Conservation (phyloP, 2,888 invertebrate genomes). For the Galerucella nymphaeae region DNA sequence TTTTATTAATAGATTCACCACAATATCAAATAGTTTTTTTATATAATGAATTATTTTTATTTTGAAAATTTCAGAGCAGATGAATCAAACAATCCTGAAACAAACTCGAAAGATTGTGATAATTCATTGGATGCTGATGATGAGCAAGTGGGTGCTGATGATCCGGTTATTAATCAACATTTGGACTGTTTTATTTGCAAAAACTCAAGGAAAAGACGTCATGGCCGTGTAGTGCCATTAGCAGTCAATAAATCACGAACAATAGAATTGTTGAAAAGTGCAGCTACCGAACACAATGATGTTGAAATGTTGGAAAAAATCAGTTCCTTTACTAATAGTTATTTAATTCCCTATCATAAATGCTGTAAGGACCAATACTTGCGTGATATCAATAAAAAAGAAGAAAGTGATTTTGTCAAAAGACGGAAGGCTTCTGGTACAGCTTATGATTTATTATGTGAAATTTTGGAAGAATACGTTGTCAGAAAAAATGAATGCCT, state of each 20-base stretch:
- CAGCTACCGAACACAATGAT: conserved; percentile 5
- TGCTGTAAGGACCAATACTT: conserved; percentile 2
- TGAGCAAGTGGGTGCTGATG: neutral
- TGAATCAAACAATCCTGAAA: neutral
- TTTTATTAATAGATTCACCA: no score
- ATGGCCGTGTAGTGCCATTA: conserved; percentile 1
- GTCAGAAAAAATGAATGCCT: conserved; percentile 9
- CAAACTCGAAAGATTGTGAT: neutral
- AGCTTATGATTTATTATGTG: conserved; percentile 7
- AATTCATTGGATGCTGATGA: neutral
- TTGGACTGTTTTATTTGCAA: conserved; percentile 1
- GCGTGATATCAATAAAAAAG: conserved; percentile 1
- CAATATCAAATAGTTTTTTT: no score
- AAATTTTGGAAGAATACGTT: conserved; percentile 3
- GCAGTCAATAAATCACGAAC: neutral
- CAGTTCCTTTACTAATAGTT: conserved; percentile 5
- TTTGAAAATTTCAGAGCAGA: neutral
- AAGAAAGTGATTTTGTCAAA: conserved; percentile 8
- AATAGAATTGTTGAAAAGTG: conserved; percentile 6
- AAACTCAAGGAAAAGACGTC: neutral
- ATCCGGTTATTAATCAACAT: neutral
- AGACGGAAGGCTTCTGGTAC: neutral
- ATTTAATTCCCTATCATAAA: conserved; percentile 1
- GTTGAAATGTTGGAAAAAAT: conserved; percentile 11
- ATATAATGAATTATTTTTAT: no score